Evolutionary conservation across 2,113 vertebrate genomes (phyloP).

Genomic region (Tringa solitaria): DNA sequence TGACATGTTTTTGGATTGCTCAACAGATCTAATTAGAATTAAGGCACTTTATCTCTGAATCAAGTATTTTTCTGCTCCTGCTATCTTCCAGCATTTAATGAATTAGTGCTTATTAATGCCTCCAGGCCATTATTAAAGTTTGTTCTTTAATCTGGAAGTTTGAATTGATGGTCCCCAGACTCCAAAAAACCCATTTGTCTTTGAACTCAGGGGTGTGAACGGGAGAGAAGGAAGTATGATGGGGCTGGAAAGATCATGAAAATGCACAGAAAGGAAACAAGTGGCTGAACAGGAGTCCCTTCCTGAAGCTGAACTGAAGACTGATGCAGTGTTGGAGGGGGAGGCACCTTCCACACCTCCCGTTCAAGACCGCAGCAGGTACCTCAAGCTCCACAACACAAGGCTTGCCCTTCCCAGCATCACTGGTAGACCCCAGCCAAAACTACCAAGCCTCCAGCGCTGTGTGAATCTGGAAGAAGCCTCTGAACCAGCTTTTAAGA

Average conservation of each 20-base stretch:
- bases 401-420: neutral
- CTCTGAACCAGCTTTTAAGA: neutral
- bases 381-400: neutral
- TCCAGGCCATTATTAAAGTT: slow-evolving; percentile 17
- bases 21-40: slow-evolving; percentile 57
- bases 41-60: slow-evolving; percentile 51
- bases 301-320: neutral
- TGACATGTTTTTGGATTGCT: slow-evolving; percentile 30
- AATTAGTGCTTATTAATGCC: slow-evolving; percentile 34
- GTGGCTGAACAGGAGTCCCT: neutral
- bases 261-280: neutral
- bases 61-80: slow-evolving; percentile 15
- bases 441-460: accelerated
- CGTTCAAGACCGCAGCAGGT: neutral
- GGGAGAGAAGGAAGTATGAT: neutral
- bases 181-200: neutral
- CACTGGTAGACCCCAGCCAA: neutral
- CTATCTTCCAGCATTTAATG: slow-evolving; percentile 27
- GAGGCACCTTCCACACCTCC: neutral
- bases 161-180: neutral
- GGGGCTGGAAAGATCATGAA: neutral
- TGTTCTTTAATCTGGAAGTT: neutral
- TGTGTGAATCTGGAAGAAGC: neutral
- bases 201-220: neutral
- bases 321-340: neutral